Base-by-base conservation (phyloP, 1,140 invertebrate genomes). In the Adelges cooleyi region DNA sequence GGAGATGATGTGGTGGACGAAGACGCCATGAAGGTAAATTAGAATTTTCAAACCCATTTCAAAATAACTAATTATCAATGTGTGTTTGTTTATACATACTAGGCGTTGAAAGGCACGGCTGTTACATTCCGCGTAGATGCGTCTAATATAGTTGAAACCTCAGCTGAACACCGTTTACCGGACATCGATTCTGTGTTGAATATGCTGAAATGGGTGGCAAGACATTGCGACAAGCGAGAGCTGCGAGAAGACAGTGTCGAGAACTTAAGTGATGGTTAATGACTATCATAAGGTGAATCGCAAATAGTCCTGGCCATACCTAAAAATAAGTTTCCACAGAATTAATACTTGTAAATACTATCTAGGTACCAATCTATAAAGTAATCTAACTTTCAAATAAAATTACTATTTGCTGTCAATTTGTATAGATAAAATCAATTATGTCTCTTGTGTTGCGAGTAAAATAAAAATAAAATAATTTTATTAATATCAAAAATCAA, bases 1-100 rank as follows among this genome's bases (percentile, higher is more conserved):
- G 91, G 91, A 67, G 91, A 94, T 75, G 91, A 93, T 76, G 81
- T 80, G 13, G 92, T 90, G 0, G 90, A 94, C 74, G 90, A 94
- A 75, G 90, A 93, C 74, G 90, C 91, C 23, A 92, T 94, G 85
- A 79, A 83, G 80, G 89, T 92, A 75, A 76, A 76, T 75, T 65
- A 72, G 15, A 53, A 38, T 53, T 49, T n/a, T n/a, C n/a, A n/a
- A n/a, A n/a, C n/a, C n/a, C n/a, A n/a, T 51, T 1, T 15, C 49
- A 15, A 22, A 9, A 27, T 6, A 18, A 53, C 9, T 18, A 13
- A 20, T 9, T 49, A 11, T 11, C 51, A 15, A 9, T 23, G 11
- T 27, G 6, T 18, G 27, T 13, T 53, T 18, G 11, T 11, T 33
- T 33, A 6, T 33, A 33, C 5, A 25, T 69, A 74, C 27, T 69